phyloP scores from a whole-genome alignment of 2,113 vertebrate species.

The Marcusenius ussheri region DNA sequence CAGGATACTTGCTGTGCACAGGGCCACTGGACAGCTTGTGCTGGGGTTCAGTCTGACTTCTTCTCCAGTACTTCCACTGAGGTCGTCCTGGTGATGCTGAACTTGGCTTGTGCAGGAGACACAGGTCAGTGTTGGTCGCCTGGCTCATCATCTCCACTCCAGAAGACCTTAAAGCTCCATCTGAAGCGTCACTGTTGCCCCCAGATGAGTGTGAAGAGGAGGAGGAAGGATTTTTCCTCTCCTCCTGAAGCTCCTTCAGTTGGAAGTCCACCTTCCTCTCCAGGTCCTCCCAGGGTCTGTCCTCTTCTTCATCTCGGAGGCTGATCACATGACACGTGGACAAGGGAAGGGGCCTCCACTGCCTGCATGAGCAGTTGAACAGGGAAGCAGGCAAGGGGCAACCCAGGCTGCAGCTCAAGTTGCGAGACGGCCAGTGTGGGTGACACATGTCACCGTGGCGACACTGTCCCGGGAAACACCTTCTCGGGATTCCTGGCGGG shows the following conservation, averaged over 20 bases:
- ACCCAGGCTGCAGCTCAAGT: constrained; percentile 12
- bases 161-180: neutral
- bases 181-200: constrained; percentile 33
- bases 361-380: constrained; percentile 26
- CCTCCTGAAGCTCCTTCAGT: constrained; percentile 38
- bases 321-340: constrained; percentile 25
- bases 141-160: constrained; percentile 33
- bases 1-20: neutral
- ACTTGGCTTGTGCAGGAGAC: constrained; percentile 35
- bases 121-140: constrained; percentile 45
- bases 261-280: constrained; percentile 28
- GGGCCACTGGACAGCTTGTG: constrained; percentile 61
- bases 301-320: constrained; percentile 11
- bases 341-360: constrained; percentile 45
- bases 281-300: constrained; percentile 21
- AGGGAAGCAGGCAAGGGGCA: constrained; percentile 28
- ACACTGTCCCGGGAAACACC: constrained; percentile 4
- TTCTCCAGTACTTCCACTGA: constrained; percentile 69
- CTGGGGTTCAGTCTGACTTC: constrained; percentile 51
- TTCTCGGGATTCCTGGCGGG: constrained; percentile 25
- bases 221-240: constrained; percentile 25
- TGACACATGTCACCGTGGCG: neutral
- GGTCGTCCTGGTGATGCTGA: constrained; percentile 34
- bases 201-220: constrained; percentile 37
- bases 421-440: constrained; percentile 20